Evolutionary conservation across 2,888 invertebrate genomes (phyloP).

Genomic region (Apantesis nais): DNA sequence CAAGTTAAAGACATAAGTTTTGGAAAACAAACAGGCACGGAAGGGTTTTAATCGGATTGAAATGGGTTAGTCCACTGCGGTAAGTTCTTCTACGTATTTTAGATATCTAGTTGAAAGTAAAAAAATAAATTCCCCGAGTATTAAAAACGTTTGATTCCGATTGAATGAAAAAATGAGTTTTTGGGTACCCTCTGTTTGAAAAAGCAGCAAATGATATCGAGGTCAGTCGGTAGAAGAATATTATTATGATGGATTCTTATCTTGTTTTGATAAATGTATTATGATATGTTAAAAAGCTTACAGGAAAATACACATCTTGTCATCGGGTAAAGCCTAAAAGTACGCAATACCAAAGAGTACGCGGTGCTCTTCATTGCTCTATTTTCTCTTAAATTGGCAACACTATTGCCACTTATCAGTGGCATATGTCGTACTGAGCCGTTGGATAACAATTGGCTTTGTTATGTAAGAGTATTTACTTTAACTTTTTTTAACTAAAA

Average conservation of each 20-base stretch:
- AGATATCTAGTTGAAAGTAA: slow-evolving; percentile 1
- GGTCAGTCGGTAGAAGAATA: slow-evolving; percentile 5
- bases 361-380: no score
- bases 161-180: slow-evolving; percentile 1
- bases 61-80: slow-evolving; percentile 20
- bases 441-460: no score
- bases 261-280: not conserved
- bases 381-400: no score
- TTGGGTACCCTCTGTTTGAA: not conserved
- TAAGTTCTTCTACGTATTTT: slow-evolving; percentile 12
- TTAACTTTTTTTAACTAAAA: no score
- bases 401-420: no score
- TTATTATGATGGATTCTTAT: not conserved
- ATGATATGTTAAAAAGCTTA: not conserved
- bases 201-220: not conserved
- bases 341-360: no score
- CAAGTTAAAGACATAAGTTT: slow-evolving; percentile 42
- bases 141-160: slow-evolving; percentile 5
- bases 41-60: slow-evolving; percentile 30
- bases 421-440: no score
- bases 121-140: not conserved
- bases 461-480: no score
- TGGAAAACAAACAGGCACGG: slow-evolving; percentile 28
- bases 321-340: no score
- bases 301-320: not conserved